A percentile compares a stretch with the other conserved stretches of the same genome.
Conservation (phyloP, 2,888 invertebrate species). For the Cynaeus angustus region DNA sequence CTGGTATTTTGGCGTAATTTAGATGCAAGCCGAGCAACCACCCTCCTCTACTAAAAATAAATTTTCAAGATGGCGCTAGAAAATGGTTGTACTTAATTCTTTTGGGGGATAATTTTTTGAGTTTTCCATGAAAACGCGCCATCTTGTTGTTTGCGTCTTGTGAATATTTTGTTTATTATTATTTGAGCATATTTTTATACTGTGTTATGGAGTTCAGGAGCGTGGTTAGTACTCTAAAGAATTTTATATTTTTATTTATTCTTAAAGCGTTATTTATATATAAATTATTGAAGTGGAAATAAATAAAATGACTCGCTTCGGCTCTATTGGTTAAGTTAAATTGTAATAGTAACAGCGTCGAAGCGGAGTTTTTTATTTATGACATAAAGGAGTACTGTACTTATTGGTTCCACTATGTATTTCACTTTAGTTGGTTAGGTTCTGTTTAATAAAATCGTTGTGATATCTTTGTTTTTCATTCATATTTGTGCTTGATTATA, state of each 20-base stretch:
- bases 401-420: conserved; percentile 32
- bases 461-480: conserved; percentile 43
- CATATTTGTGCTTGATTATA: conserved; percentile 37
- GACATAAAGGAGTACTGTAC: conserved; percentile 9
- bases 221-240: conserved; percentile 14
- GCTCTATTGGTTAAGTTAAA: background rate
- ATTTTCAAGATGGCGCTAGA: conserved; percentile 1
- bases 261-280: conserved; percentile 22
- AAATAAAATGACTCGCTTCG: conserved; percentile 16
- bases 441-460: conserved; percentile 39
- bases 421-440: conserved; percentile 27
- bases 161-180: background rate
- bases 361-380: conserved; percentile 6
- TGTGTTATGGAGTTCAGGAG: conserved; percentile 19
- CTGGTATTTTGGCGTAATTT: conserved; percentile 19
- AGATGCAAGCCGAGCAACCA: conserved; percentile 10
- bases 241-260: conserved; percentile 14
- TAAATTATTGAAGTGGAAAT: conserved; percentile 16
- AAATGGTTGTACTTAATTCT: background rate
- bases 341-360: background rate
- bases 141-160: conserved; percentile 3
- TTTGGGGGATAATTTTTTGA: background rate
- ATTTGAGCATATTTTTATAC: conserved; percentile 3
- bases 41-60: conserved; percentile 7
- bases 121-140: background rate